A percentile compares a stretch with the other conserved stretches of the same genome.
Conservation (phyloP, 2,113 vertebrate genomes). For the Ovis aries region DNA sequence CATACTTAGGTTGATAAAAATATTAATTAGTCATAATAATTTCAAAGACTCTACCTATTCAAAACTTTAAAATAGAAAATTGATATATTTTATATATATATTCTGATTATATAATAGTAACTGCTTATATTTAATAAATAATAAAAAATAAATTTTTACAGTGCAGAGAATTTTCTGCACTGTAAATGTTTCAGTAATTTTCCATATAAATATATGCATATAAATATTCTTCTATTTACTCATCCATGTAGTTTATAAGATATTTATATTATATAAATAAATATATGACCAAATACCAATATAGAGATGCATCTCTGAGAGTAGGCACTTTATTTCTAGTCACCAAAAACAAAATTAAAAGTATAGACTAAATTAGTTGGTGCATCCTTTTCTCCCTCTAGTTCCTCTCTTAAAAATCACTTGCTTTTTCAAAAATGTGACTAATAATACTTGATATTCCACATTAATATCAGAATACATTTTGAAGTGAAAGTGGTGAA, state of each 20-base stretch:
- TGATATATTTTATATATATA: background rate
- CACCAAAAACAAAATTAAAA: background rate
- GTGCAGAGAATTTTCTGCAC: background rate
- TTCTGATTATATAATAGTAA: background rate
- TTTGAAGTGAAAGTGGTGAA: background rate
- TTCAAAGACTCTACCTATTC: background rate
- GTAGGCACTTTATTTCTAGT: background rate
- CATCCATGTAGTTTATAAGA: background rate
- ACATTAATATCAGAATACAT: background rate
- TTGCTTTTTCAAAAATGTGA: background rate
- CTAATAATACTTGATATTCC: background rate
- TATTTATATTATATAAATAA: background rate
- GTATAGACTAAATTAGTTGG: background rate
- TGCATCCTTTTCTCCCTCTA: rapidly evolving
- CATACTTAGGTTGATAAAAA: background rate
- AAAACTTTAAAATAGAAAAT: background rate
- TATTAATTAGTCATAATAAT: background rate
- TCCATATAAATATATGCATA: background rate
- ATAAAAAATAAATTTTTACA: background rate
- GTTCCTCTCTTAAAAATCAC: background rate
- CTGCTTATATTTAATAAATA: background rate
- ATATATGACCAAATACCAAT: background rate
- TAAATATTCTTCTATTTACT: background rate
- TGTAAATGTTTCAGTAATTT: background rate
- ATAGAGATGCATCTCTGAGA: background rate